Percentiles rank a stretch among this genome's conserved stretches.
phyloP scores from a whole-genome alignment of 2,888 invertebrate species.

The Nemurella pictetii region DNA sequence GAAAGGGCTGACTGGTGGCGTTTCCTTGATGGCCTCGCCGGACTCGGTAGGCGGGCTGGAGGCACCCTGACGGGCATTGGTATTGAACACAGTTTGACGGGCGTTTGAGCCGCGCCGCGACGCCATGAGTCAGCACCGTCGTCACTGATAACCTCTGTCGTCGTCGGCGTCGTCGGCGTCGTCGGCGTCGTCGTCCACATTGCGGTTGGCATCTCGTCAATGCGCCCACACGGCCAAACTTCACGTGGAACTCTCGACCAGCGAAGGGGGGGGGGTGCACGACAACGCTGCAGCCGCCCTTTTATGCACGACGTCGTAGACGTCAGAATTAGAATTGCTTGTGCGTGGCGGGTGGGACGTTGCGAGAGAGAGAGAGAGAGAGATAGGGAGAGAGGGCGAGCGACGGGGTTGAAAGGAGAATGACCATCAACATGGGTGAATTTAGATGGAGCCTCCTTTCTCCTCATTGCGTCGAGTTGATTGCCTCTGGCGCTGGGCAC shows the following conservation, averaged over 20 bases:
- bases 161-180: conserved; percentile 2
- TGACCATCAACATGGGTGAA: conserved; percentile 27
- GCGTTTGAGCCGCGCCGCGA: not conserved
- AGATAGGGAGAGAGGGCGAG: not conserved
- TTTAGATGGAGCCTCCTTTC: conserved; percentile 3
- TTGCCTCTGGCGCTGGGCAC: not conserved
- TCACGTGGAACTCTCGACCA: not conserved
- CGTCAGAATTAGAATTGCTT: not conserved
- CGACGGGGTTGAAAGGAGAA: not conserved
- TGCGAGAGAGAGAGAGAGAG: not conserved
- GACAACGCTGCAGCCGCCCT: not conserved
- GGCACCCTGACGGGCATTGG: not conserved
- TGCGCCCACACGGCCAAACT: not conserved
- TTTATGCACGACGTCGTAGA: not conserved
- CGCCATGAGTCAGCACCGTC: conserved; percentile 26
- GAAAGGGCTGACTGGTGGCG: conserved; percentile 24
- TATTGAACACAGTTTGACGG: conserved; percentile 20
- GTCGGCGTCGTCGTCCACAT: conserved; percentile 3
- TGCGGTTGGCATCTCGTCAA: conserved; percentile 21
- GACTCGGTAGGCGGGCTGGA: not conserved
- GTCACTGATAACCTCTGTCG: conserved; percentile 19
- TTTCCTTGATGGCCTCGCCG: conserved; percentile 26
- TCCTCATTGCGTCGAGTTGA: conserved; percentile 16
- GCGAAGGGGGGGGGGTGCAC: not conserved
- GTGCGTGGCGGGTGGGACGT: not conserved